Evolutionary conservation across 2,888 invertebrate species (phyloP).

Genomic region (Oegoconia quadripuncta): DNA sequence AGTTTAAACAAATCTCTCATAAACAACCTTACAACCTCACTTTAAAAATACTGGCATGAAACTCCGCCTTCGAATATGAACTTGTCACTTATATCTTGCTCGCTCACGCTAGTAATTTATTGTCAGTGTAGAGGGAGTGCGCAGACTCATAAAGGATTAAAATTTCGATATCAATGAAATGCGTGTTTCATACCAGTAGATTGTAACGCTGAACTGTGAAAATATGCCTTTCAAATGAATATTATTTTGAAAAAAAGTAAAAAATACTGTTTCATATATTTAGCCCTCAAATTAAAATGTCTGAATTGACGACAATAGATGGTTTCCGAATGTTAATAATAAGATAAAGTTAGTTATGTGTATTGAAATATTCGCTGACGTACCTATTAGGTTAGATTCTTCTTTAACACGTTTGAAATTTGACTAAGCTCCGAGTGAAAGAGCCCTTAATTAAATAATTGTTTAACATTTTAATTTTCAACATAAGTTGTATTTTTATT

Average conservation of each 20-base stretch:
- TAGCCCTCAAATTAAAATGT: slow-evolving; percentile 9
- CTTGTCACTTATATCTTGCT: no score
- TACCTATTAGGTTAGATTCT: slow-evolving; percentile 37
- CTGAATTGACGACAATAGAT: slow-evolving; percentile 12
- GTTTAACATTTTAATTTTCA: slow-evolving; percentile 4
- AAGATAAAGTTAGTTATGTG: slow-evolving; percentile 20
- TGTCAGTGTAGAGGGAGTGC: no score
- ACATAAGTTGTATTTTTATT: slow-evolving; percentile 3
- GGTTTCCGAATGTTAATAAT: slow-evolving; percentile 5
- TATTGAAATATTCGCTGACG: slow-evolving; percentile 33
- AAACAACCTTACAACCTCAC: not conserved
- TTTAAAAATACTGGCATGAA: slow-evolving; percentile 1
- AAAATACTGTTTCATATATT: slow-evolving; percentile 8
- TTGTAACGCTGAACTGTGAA: slow-evolving; percentile 28
- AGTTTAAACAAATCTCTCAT: slow-evolving; percentile 29
- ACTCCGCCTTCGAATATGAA: slow-evolving; percentile 2
- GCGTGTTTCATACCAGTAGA: slow-evolving; percentile 14
- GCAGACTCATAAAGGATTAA: no score
- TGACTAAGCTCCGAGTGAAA: slow-evolving; percentile 16
- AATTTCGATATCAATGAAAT: no score
- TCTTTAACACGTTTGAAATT: slow-evolving; percentile 13
- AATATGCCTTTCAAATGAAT: slow-evolving; percentile 32
- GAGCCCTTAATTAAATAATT: not conserved
- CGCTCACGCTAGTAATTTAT: no score
- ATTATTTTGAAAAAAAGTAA: slow-evolving; percentile 12